phyloP scores from a whole-genome alignment of 2,888 invertebrate species.

The Chalcis sispes region DNA sequence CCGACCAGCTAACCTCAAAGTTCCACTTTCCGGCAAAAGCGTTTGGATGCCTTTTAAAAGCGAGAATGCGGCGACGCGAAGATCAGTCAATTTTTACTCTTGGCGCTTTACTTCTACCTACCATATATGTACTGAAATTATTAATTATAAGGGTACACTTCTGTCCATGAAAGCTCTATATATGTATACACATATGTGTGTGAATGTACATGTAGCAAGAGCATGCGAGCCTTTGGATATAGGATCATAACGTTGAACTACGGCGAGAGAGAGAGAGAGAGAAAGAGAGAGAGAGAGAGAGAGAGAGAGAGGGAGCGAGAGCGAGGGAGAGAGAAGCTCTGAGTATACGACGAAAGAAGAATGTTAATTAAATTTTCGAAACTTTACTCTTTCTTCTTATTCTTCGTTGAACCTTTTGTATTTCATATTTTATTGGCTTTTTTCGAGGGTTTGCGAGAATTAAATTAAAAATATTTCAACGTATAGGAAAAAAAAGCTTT shows the following conservation, averaged over 20 bases:
- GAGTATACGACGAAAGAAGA: too few species aligned
- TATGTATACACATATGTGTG: too few species aligned
- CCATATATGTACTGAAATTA: not conserved
- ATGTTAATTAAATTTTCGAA: slow-evolving; percentile 1
- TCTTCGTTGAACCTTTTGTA: too few species aligned
- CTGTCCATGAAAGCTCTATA: too few species aligned
- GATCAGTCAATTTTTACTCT: slow-evolving; percentile 9
- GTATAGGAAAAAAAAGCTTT: too few species aligned
- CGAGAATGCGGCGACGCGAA: not conserved
- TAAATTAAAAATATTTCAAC: too few species aligned
- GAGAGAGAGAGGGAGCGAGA: not conserved
- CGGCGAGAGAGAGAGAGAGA: too few species aligned
- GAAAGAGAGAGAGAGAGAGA: not conserved
- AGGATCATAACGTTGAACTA: too few species aligned
- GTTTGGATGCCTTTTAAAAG: slow-evolving; percentile 11
- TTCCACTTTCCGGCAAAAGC: not conserved
- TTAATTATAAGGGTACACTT: not conserved
- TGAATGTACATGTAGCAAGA: too few species aligned
- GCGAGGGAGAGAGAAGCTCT: not conserved
- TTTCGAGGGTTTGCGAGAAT: too few species aligned
- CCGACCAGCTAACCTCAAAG: slow-evolving; percentile 43
- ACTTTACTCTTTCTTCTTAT: not conserved
- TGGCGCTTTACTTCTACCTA: not conserved
- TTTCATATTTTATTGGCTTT: too few species aligned
- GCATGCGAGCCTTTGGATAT: too few species aligned